These are phyloP conservation scores for Acronicta psi DNA, from an alignment of 2,888 invertebrate species.

Conservation along the genomic window DNA sequence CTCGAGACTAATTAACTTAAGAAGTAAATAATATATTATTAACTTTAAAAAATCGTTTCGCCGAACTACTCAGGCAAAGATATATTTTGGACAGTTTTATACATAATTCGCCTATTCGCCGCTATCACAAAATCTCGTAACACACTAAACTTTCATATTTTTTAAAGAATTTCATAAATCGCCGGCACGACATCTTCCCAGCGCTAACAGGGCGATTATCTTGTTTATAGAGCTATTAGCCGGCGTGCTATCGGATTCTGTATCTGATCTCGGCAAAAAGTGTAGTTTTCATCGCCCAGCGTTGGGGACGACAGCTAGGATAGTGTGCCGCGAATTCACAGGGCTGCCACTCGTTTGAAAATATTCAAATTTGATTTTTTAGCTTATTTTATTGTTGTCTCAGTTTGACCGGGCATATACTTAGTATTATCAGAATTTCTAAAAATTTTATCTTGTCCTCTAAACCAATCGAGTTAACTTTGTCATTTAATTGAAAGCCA, in stretches of 20 bases:
- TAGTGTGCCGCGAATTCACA: conserved; percentile 55
- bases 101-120: conserved; percentile 46
- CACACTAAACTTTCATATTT: conserved; percentile 59
- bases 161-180: conserved; percentile 66
- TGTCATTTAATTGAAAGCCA: no score
- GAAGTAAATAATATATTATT: conserved; percentile 3
- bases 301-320: conserved; percentile 53
- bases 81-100: conserved; percentile 30
- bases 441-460: no score
- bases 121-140: conserved; percentile 46
- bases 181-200: conserved; percentile 67
- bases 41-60: conserved; percentile 23
- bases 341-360: conserved; percentile 55
- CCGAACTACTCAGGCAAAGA: conserved; percentile 28
- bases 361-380: neutral
- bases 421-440: no score
- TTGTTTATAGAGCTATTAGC: conserved; percentile 87
- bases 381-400: no score
- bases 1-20: no score
- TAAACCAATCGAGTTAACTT: no score
- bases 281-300: conserved; percentile 81
- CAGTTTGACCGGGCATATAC: no score
- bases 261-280: conserved; percentile 82
- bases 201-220: conserved; percentile 82
- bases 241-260: conserved; percentile 78